These are phyloP conservation scores for Aldabrachelys gigantea DNA, from an alignment of 2,113 vertebrate species.

Conservation along the genomic window DNA sequence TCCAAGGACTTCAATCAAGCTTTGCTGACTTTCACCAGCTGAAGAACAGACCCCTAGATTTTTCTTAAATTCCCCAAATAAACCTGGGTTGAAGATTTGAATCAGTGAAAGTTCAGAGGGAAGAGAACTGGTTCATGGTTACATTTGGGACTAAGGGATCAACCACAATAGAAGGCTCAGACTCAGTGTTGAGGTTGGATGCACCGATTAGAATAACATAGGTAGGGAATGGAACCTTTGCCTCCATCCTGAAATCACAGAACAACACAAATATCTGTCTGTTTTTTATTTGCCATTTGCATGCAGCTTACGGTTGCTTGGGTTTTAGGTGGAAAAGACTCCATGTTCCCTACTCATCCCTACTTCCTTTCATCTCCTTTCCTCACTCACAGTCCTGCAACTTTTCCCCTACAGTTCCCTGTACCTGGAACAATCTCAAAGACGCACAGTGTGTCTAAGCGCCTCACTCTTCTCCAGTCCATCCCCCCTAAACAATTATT, in stretches of 20 bases:
- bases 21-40: not conserved
- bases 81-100: rapidly evolving
- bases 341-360: not conserved
- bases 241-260: not conserved
- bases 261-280: rapidly evolving
- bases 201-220: rapidly evolving
- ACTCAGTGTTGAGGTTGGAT: not conserved
- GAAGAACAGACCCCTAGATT: rapidly evolving
- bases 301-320: rapidly evolving
- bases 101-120: not conserved
- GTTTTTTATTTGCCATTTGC: rapidly evolving
- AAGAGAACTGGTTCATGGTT: rapidly evolving
- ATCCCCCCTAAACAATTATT: rapidly evolving
- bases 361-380: not conserved
- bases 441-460: rapidly evolving
- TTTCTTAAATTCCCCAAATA: rapidly evolving
- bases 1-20: not conserved
- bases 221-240: rapidly evolving
- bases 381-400: rapidly evolving
- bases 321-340: not conserved
- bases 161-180: not conserved
- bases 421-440: rapidly evolving
- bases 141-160: not conserved
- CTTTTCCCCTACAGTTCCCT: not conserved
- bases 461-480: not conserved